A percentile compares a stretch with the other conserved stretches of the same genome.
Conservation (phyloP, 2,113 vertebrate genomes). For the Siniperca chuatsi region DNA sequence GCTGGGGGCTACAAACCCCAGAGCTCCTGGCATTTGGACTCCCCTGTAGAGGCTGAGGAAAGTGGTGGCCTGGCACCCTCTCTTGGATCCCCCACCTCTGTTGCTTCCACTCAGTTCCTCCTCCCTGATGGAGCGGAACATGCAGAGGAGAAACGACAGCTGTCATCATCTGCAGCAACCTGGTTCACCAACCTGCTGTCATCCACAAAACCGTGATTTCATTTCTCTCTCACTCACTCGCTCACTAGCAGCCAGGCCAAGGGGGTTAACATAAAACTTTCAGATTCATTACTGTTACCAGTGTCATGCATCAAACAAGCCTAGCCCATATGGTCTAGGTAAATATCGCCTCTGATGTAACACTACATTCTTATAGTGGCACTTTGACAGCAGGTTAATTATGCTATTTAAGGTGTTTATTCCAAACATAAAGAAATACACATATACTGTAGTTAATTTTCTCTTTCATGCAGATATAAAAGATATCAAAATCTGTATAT, state of each 20-base stretch:
- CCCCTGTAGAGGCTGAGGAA: conserved; percentile 86
- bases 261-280: background rate
- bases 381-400: conserved; percentile 37
- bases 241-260: conserved; percentile 24
- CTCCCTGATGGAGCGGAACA: conserved; percentile 88
- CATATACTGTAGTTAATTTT: conserved; percentile 9
- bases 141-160: conserved; percentile 78
- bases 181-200: conserved; percentile 85
- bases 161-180: conserved; percentile 78
- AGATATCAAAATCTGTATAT: conserved; percentile 47
- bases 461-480: background rate
- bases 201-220: conserved; percentile 81
- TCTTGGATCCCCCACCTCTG: conserved; percentile 93
- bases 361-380: conserved; percentile 30
- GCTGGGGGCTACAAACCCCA: conserved; percentile 93
- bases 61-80: conserved; percentile 80
- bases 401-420: conserved; percentile 12
- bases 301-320: conserved; percentile 40
- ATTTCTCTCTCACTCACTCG: conserved; percentile 17
- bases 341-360: conserved; percentile 23
- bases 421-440: conserved; percentile 17
- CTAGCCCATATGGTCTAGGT: conserved; percentile 5
- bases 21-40: conserved; percentile 88
- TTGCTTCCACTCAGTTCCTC: conserved; percentile 95
- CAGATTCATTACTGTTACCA: conserved; percentile 28